These are phyloP conservation scores for Ambastaia sidthimunki DNA, from an alignment of 2,797 vertebrate genomes.

Conservation along the genomic window DNA sequence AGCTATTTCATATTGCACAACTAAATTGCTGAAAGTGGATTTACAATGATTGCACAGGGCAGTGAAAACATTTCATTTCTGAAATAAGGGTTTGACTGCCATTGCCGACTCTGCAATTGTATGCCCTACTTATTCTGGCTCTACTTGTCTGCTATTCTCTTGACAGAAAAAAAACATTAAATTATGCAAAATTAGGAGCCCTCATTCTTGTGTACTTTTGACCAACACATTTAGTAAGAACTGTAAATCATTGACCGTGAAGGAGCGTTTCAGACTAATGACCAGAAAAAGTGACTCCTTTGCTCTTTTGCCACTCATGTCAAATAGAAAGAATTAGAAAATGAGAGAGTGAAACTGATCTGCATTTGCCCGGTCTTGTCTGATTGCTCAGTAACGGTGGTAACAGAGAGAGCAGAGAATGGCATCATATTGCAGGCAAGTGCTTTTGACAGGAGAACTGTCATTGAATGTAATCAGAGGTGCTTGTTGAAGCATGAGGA, in stretches of 20 bases:
- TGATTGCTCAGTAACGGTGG: not conserved
- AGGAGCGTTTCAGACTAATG: not conserved
- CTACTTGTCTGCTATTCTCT: slow-evolving; percentile 16
- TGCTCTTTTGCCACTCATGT: slow-evolving; percentile 16
- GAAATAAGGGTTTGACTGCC: slow-evolving; percentile 20
- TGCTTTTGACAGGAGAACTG: slow-evolving; percentile 23
- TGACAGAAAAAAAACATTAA: slow-evolving; percentile 24
- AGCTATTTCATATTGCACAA: not conserved
- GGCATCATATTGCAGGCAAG: slow-evolving; percentile 18
- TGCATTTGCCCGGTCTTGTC: slow-evolving; percentile 7
- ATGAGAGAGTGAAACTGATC: slow-evolving; percentile 9
- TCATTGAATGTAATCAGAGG: slow-evolving; percentile 41
- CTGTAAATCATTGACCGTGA: not conserved
- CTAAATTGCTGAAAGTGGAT: slow-evolving; percentile 24
- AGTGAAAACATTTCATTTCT: slow-evolving; percentile 15
- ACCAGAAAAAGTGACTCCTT: not conserved
- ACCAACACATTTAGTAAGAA: not conserved
- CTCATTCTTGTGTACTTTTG: not conserved
- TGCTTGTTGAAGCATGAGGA: slow-evolving; percentile 28
- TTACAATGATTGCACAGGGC: slow-evolving; percentile 4
- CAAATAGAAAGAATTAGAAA: not conserved
- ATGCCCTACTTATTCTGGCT: slow-evolving; percentile 7
- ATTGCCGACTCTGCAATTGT: slow-evolving; percentile 38
- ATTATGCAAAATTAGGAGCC: slow-evolving; percentile 12
- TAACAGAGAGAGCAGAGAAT: slow-evolving; percentile 13